A percentile compares a stretch with the other conserved stretches of the same genome.
These are phyloP conservation scores for Hirtodrosophila trivittata DNA, from an alignment of 2,888 invertebrate species.

Conservation along the genomic window DNA sequence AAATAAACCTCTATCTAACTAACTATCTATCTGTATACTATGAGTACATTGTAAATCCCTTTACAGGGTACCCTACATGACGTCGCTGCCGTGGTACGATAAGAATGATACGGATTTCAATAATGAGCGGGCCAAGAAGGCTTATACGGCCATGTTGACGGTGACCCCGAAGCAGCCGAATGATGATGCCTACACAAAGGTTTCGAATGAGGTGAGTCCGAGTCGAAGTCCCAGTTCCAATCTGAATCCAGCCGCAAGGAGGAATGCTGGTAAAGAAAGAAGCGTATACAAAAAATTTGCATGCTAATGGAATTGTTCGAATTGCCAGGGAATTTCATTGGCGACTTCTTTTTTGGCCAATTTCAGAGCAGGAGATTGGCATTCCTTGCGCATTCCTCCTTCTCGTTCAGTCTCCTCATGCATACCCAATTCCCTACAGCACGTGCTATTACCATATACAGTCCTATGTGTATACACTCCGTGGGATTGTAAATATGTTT, in stretches of 20 bases:
- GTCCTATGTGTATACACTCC: neutral
- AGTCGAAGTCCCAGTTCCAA: neutral
- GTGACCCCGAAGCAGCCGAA: constrained; percentile 93
- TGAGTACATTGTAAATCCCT: constrained; percentile 14
- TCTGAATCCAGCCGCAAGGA: neutral
- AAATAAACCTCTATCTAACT: too few species aligned
- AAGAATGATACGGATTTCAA: constrained; percentile 90
- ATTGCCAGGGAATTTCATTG: constrained; percentile 1
- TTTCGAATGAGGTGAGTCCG: constrained; percentile 88
- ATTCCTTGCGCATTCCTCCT: neutral
- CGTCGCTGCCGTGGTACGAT: constrained; percentile 93
- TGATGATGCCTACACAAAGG: constrained; percentile 90
- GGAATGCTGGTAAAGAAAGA: too few species aligned
- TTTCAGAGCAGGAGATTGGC: neutral
- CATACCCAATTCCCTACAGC: constrained; percentile 38
- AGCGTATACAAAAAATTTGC: constrained; percentile 37
- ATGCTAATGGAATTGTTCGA: constrained; percentile 44
- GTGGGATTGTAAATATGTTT: too few species aligned
- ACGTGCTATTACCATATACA: constrained; percentile 38
- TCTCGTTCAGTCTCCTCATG: constrained; percentile 25
- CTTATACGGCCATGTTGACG: constrained; percentile 94
- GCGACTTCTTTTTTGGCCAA: constrained; percentile 8
- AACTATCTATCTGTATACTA: too few species aligned
- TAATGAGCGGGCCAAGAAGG: constrained; percentile 92
- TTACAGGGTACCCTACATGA: constrained; percentile 86